Conservation (phyloP, 1,140 invertebrate species). For the Drosophila obscura region DNA sequence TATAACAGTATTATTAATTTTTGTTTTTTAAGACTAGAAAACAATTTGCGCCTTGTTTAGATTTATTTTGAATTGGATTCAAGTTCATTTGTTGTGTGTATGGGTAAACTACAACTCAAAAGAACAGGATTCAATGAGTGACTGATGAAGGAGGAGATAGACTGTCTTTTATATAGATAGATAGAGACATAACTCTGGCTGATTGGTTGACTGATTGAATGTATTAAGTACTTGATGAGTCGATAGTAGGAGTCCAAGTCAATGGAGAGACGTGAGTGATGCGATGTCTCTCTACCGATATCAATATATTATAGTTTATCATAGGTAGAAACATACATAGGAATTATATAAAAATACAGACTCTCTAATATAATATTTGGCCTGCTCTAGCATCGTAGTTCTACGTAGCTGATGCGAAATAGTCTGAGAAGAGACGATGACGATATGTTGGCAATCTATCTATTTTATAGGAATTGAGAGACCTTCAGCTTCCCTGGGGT, state of each 20-base stretch:
- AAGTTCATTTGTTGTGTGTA: slow-evolving; percentile 8
- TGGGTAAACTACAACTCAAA: slow-evolving; percentile 49
- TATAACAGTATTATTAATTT: slow-evolving; percentile 45
- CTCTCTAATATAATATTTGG: slow-evolving; percentile 55
- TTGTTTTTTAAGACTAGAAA: slow-evolving; percentile 27
- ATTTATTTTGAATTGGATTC: slow-evolving; percentile 8
- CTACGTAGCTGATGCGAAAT: slow-evolving; percentile 13
- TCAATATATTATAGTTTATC: slow-evolving; percentile 36
- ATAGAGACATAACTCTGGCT: slow-evolving; percentile 15
- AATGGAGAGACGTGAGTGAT: slow-evolving; percentile 25
- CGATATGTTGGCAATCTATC: neutral
- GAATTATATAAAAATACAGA: slow-evolving; percentile 41
- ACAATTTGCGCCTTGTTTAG: slow-evolving; percentile 20
- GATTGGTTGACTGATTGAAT: slow-evolving; percentile 29
- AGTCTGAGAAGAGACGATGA: slow-evolving; percentile 11
- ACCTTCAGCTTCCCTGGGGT: neutral
- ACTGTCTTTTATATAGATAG: neutral
- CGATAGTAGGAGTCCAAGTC: slow-evolving; percentile 16
- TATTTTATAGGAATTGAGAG: neutral
- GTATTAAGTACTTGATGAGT: slow-evolving; percentile 22
- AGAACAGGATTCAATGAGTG: slow-evolving; percentile 34
- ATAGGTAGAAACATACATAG: slow-evolving; percentile 47
- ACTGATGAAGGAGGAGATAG: slow-evolving; percentile 12
- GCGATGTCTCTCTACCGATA: slow-evolving; percentile 47
- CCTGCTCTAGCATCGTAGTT: slow-evolving; percentile 60